Evolutionary conservation across 2,797 vertebrate genomes (phyloP).

Genomic region (Zenarchopterus dispar): DNA sequence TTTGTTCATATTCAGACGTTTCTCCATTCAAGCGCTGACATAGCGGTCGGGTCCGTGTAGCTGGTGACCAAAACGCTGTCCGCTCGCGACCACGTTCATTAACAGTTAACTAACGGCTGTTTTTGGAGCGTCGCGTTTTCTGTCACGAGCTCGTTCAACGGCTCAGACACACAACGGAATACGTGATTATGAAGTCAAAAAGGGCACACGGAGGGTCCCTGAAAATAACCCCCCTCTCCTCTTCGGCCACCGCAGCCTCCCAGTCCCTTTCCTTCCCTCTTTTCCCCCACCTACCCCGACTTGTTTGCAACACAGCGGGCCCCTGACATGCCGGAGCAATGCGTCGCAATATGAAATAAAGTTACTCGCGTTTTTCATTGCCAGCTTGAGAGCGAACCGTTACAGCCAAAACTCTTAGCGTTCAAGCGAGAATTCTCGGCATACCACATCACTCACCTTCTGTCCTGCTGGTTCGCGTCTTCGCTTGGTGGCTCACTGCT

Average conservation of each 20-base stretch:
- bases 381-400: too few relatives aligned
- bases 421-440: constrained; percentile 19
- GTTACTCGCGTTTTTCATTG: constrained; percentile 36
- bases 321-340: constrained; percentile 45
- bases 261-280: constrained; percentile 20
- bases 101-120: not conserved
- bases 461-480: constrained; percentile 60
- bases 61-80: constrained; percentile 14
- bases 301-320: constrained; percentile 52
- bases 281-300: constrained; percentile 45
- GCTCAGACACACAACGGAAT: not conserved
- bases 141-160: not conserved
- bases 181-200: constrained; percentile 5
- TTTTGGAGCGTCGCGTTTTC: not conserved
- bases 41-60: constrained; percentile 2
- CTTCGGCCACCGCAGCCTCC: constrained; percentile 53
- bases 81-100: constrained; percentile 10
- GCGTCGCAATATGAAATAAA: constrained; percentile 50
- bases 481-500: constrained; percentile 46
- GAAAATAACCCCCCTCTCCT: constrained; percentile 39
- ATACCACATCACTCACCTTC: constrained; percentile 75
- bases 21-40: not conserved
- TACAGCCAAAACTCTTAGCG: not conserved
- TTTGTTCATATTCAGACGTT: not conserved
- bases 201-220: constrained; percentile 11